phyloP scores from a whole-genome alignment of 37 sponge, comb jelly and placozoan genomes.

The Hexactinellida sp. region DNA sequence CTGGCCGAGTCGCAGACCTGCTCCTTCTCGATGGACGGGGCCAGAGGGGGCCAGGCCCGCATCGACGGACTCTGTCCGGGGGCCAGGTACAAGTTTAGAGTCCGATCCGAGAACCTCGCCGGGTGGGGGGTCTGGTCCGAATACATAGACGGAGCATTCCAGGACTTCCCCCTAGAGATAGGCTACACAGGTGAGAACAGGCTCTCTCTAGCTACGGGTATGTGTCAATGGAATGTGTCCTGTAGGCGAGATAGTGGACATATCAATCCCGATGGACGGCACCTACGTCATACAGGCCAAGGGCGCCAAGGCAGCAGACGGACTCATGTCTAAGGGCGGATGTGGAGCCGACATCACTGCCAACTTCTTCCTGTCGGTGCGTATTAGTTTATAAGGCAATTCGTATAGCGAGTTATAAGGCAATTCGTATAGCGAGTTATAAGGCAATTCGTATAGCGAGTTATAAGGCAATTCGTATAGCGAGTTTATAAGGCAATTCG shows the following conservation, averaged over 20 bases:
- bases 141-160: constrained; percentile 17
- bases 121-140: constrained; percentile 55
- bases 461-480: no score
- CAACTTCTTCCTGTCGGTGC: constrained; percentile 25
- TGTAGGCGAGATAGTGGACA: constrained; percentile 26
- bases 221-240: background rate
- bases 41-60: constrained; percentile 7
- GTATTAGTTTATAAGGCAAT: no score
- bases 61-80: constrained; percentile 33
- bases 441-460: no score
- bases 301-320: constrained; percentile 47
- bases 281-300: constrained; percentile 39
- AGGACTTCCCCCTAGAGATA: constrained; percentile 38
- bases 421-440: no score
- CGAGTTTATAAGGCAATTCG: no score
- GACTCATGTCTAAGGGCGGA: constrained; percentile 31
- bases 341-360: constrained; percentile 43
- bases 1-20: background rate
- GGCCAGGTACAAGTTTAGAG: constrained; percentile 37
- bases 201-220: background rate
- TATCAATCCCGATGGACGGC: constrained; percentile 31
- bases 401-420: no score
- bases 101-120: constrained; percentile 34
- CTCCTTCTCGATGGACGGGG: background rate
- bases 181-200: constrained; percentile 28